Conservation (phyloP, 2,888 invertebrate genomes). For the Apocheima hispidaria region DNA sequence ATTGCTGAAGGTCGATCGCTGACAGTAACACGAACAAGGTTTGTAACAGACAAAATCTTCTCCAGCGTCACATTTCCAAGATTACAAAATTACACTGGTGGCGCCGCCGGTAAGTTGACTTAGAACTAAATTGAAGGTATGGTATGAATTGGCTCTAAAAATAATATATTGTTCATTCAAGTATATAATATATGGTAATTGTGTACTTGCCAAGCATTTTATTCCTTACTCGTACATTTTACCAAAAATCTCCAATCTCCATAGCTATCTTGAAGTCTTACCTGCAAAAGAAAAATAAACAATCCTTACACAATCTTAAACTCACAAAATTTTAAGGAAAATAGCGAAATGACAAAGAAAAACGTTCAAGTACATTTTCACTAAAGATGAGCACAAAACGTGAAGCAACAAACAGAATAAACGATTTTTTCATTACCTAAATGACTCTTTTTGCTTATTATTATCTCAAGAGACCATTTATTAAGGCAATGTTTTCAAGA, state of each 20-base stretch:
- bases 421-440: conserved; percentile 46
- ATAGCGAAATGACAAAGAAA: conserved; percentile 16
- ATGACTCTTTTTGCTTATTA: conserved; percentile 45
- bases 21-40: no score
- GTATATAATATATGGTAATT: no score
- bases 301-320: conserved; percentile 1
- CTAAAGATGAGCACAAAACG: conserved; percentile 22
- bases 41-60: no score
- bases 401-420: conserved; percentile 36
- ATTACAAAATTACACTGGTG: no score
- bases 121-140: no score
- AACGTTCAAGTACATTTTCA: conserved; percentile 9
- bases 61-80: no score
- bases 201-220: neutral
- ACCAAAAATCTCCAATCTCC: neutral
- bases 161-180: no score
- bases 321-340: conserved; percentile 1
- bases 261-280: conserved; percentile 9
- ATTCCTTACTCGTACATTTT: neutral
- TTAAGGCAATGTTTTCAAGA: conserved; percentile 52
- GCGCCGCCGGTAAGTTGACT: no score
- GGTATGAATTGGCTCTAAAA: no score
- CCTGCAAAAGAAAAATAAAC: conserved; percentile 28
- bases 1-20: no score
- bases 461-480: conserved; percentile 52